Evolutionary conservation across 1,140 invertebrate genomes (phyloP).

Genomic region (Caenorhabditis briggsae): DNA sequence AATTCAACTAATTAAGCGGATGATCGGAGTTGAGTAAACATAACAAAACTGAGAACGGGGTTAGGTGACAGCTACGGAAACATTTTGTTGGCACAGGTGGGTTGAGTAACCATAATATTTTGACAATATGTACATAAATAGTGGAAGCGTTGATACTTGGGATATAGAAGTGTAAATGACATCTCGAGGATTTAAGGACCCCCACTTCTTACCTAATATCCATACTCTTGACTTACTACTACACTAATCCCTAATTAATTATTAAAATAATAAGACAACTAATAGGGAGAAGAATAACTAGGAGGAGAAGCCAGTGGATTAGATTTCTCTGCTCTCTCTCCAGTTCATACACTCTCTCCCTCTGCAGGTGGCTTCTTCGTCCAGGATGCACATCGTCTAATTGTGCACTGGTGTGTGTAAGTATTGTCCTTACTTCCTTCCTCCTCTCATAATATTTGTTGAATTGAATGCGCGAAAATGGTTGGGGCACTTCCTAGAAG

Average conservation of each 20-base stretch:
- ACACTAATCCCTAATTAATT: slow-evolving; percentile 8
- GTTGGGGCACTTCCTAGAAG: not conserved
- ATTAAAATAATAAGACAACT: not conserved
- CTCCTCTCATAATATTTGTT: slow-evolving; percentile 20
- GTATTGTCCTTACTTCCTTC: slow-evolving; percentile 26
- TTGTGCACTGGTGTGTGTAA: slow-evolving; percentile 28
- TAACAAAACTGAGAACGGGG: not conserved
- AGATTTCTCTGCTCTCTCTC: not conserved
- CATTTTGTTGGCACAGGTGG: slow-evolving; percentile 48
- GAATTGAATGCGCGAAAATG: slow-evolving; percentile 17
- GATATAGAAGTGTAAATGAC: not conserved
- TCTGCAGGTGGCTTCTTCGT: slow-evolving; percentile 16
- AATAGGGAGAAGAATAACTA: slow-evolving; percentile 4
- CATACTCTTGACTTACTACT: not conserved
- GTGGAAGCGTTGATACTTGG: not conserved
- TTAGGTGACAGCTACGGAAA: slow-evolving; percentile 50
- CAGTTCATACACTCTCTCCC: not conserved
- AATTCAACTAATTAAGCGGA: slow-evolving; percentile 28
- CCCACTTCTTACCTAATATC: not conserved
- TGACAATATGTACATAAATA: slow-evolving; percentile 50
- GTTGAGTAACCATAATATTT: slow-evolving; percentile 50
- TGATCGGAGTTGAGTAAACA: slow-evolving; percentile 28
- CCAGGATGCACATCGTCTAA: slow-evolving; percentile 36
- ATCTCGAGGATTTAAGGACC: not conserved
- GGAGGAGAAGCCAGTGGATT: slow-evolving; percentile 11